These are phyloP conservation scores for Apoda limacodes DNA, from an alignment of 2,888 invertebrate genomes.

Conservation along the genomic window DNA sequence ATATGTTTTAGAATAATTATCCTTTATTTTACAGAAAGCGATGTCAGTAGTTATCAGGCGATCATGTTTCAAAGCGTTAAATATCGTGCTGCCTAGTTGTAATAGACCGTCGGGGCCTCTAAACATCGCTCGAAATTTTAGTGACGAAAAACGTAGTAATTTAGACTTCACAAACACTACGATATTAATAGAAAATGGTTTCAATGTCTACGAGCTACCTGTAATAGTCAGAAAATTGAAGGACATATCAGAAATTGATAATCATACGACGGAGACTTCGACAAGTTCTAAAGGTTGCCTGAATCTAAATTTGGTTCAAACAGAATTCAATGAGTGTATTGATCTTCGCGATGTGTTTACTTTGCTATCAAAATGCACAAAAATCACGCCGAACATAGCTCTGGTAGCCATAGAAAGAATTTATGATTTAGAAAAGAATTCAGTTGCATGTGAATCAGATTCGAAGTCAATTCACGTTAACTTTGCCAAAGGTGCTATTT, in stretches of 20 bases:
- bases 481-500: constrained; percentile 54
- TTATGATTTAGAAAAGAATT: constrained; percentile 47
- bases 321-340: constrained; percentile 54
- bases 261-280: constrained; percentile 22
- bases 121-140: constrained; percentile 30
- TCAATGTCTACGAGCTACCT: constrained; percentile 76
- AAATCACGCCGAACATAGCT: constrained; percentile 62
- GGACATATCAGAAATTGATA: constrained; percentile 41
- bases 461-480: constrained; percentile 35
- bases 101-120: too few relatives aligned
- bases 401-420: constrained; percentile 61
- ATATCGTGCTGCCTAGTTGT: background rate
- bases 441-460: constrained; percentile 27
- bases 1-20: too few relatives aligned
- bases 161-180: constrained; percentile 52
- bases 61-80: background rate
- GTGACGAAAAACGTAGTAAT: constrained; percentile 38
- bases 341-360: constrained; percentile 56
- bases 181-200: constrained; percentile 75
- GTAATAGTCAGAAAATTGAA: constrained; percentile 69
- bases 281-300: constrained; percentile 31
- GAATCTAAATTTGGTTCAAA: constrained; percentile 50
- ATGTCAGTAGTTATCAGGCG: background rate
- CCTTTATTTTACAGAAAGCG: too few relatives aligned
- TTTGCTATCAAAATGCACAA: constrained; percentile 56